phyloP scores from a whole-genome alignment of 2,888 invertebrate genomes.

The Kuschelorhynchus macadamiae region DNA sequence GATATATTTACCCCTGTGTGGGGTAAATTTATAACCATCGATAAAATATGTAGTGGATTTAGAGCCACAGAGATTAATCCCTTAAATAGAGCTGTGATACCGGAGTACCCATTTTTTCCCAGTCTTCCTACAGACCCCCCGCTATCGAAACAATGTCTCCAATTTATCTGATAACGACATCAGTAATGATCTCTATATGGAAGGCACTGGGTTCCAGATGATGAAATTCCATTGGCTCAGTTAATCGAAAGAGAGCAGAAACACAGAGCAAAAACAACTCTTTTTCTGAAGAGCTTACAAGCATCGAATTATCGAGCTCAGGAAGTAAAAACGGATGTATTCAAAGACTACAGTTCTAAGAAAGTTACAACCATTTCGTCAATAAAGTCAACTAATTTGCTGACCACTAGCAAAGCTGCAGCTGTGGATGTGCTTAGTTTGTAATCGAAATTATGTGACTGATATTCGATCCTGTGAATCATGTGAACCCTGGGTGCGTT shows the following conservation, averaged over 20 bases:
- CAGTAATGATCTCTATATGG: constrained; percentile 4
- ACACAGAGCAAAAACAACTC: neutral
- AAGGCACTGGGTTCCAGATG: constrained; percentile 23
- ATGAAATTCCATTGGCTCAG: constrained; percentile 19
- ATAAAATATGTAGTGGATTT: constrained; percentile 49
- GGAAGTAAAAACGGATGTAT: constrained; percentile 5
- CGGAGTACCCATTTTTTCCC: constrained; percentile 22
- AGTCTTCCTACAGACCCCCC: too few species aligned
- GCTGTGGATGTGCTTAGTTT: too few species aligned
- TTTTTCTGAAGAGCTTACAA: constrained; percentile 13
- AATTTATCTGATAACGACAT: too few species aligned
- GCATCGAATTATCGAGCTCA: neutral
- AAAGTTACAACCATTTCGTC: constrained; percentile 4
- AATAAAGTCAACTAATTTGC: too few species aligned
- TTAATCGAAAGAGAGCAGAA: constrained; percentile 13
- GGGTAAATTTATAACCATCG: constrained; percentile 54
- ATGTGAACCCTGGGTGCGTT: too few species aligned
- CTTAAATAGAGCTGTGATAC: constrained; percentile 22
- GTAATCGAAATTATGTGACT: too few species aligned
- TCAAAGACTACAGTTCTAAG: neutral
- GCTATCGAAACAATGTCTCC: too few species aligned
- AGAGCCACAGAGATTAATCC: too few species aligned
- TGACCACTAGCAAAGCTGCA: constrained; percentile 23
- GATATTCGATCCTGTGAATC: too few species aligned
- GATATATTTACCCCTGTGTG: constrained; percentile 49